A percentile compares a stretch with the other conserved stretches of the same genome.
phyloP scores from a whole-genome alignment of 2,113 vertebrate species.

The Albula glossodonta region DNA sequence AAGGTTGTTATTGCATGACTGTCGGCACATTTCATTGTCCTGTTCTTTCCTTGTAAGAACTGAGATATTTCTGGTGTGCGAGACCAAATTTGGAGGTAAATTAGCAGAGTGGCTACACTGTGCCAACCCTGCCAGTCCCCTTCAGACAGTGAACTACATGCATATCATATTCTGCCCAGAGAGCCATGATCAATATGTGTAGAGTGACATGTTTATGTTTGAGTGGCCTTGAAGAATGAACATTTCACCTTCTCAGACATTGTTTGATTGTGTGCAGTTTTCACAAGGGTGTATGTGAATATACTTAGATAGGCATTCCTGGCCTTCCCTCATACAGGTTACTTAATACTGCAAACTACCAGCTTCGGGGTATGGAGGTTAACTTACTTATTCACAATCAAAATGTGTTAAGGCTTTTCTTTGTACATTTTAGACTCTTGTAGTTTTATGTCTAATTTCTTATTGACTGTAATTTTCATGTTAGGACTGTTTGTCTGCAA shows the following conservation, averaged over 20 bases:
- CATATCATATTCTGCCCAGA: not conserved
- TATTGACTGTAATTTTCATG: no score
- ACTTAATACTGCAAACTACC: not conserved
- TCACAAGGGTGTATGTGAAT: not conserved
- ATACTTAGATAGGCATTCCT: not conserved
- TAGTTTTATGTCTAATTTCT: no score
- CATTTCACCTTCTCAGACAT: not conserved
- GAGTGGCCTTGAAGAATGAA: not conserved
- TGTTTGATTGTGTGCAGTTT: not conserved
- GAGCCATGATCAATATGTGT: not conserved
- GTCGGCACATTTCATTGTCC: slow-evolving; percentile 72
- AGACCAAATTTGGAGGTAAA: slow-evolving; percentile 72
- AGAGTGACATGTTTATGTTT: not conserved
- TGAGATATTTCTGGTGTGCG: slow-evolving; percentile 78
- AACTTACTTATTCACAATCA: no score
- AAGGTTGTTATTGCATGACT: not conserved
- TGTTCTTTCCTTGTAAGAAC: slow-evolving; percentile 60
- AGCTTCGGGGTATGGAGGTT: not conserved
- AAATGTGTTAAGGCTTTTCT: no score
- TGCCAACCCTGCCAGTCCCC: slow-evolving; percentile 74
- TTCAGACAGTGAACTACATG: slow-evolving; percentile 57
- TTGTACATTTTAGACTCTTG: no score
- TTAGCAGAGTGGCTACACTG: slow-evolving; percentile 66
- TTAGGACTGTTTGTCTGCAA: no score
- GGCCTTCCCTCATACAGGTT: not conserved